phyloP scores from a whole-genome alignment of 1,140 invertebrate species.

The Riptortus pedestris region DNA sequence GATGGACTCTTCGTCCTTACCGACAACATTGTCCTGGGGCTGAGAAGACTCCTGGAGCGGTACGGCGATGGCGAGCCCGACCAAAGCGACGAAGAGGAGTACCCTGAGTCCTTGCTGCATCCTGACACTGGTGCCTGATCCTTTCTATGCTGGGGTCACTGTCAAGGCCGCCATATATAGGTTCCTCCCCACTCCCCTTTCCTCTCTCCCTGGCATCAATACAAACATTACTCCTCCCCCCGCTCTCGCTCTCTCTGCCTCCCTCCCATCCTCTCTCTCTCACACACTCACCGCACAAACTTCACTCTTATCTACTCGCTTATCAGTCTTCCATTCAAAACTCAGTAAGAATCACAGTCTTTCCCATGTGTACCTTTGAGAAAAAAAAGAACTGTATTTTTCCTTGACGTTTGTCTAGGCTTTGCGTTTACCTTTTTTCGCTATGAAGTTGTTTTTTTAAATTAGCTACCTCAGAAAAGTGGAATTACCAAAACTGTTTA shows the following conservation, averaged over 20 bases:
- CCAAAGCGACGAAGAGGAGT: neutral
- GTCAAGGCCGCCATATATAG: conserved; percentile 10
- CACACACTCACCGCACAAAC: no score
- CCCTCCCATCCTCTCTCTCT: neutral
- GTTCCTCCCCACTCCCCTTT: neutral
- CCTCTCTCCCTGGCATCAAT: neutral
- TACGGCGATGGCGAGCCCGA: neutral
- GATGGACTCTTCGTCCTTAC: conserved; percentile 51
- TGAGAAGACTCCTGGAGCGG: neutral
- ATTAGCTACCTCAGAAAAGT: no score
- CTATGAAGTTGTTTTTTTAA: no score
- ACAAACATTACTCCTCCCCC: neutral
- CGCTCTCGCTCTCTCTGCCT: neutral
- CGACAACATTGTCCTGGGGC: conserved; percentile 14
- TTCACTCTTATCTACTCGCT: no score
- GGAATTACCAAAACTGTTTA: no score
- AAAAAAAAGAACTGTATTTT: no score
- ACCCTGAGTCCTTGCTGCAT: neutral
- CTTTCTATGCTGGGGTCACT: neutral
- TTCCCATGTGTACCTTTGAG: no score
- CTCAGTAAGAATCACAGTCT: no score
- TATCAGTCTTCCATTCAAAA: no score
- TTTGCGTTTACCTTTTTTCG: no score
- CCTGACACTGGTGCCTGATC: neutral
- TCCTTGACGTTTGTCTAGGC: no score